Conservation (phyloP, 2,113 vertebrate species). For the Melanotaenia duboulayi region DNA sequence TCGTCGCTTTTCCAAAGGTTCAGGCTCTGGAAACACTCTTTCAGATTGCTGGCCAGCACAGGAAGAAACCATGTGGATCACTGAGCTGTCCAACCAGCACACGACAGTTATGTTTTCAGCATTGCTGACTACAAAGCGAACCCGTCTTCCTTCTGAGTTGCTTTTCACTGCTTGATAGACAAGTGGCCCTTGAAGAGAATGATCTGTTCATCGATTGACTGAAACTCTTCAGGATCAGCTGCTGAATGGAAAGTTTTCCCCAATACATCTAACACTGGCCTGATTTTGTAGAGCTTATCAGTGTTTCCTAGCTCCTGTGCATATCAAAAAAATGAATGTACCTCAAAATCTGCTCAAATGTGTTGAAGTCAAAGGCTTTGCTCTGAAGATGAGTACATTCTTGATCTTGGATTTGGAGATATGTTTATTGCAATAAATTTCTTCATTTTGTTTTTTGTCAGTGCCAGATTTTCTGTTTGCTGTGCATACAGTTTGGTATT, state of each 20-base stretch:
- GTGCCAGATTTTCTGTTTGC: too few relatives aligned
- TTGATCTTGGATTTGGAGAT: background rate
- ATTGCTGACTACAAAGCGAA: conserved; percentile 4
- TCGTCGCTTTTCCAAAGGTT: too few relatives aligned
- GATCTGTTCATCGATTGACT: background rate
- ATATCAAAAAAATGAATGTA: background rate
- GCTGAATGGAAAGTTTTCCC: background rate
- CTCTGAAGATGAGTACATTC: background rate
- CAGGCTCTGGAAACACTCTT: too few relatives aligned
- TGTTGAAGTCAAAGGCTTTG: background rate
- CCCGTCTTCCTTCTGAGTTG: background rate
- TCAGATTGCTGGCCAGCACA: too few relatives aligned
- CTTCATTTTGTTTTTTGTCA: too few relatives aligned
- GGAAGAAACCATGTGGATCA: too few relatives aligned
- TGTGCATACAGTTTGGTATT: too few relatives aligned
- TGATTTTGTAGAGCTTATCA: conserved; percentile 6
- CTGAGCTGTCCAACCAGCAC: too few relatives aligned
- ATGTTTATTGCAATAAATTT: too few relatives aligned
- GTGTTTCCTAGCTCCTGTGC: background rate
- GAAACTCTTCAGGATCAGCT: conserved; percentile 9
- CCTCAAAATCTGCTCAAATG: background rate
- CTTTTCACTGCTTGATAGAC: background rate
- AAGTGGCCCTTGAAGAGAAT: conserved; percentile 4
- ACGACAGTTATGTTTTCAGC: background rate
- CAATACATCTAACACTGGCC: conserved; percentile 1